A percentile compares a stretch with the other conserved stretches of the same genome.
Conservation (phyloP, 2,888 invertebrate species). For the Eugnorisma glareosa region DNA sequence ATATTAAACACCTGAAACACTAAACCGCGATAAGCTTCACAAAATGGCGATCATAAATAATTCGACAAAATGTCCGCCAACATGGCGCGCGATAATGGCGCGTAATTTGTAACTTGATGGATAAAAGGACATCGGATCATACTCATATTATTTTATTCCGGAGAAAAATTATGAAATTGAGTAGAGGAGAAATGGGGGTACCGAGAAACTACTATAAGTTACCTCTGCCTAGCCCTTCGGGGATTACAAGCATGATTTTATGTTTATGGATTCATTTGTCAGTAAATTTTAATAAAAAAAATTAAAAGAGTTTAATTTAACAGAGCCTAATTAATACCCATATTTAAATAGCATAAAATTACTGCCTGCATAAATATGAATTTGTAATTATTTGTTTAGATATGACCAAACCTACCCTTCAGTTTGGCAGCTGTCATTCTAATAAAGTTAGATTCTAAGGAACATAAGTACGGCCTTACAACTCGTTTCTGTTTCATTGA, state of each 20-base stretch:
- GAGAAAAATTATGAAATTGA: background rate
- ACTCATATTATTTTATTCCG: slow-evolving; percentile 27
- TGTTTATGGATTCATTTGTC: no score
- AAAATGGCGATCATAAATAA: slow-evolving; percentile 69
- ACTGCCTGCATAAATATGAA: no score
- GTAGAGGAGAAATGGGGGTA: background rate
- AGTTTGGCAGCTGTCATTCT: no score
- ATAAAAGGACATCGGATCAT: slow-evolving; percentile 49
- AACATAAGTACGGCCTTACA: no score
- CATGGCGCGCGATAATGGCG: slow-evolving; percentile 65
- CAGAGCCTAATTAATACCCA: no score
- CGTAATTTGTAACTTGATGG: slow-evolving; percentile 62
- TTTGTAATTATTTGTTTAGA: no score
- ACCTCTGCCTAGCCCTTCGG: background rate
- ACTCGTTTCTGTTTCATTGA: no score
- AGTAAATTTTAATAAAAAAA: no score
- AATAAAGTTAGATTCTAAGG: no score
- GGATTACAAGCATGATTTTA: background rate
- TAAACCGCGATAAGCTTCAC: slow-evolving; percentile 59
- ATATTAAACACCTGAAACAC: slow-evolving; percentile 47
- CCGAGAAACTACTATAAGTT: background rate
- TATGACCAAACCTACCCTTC: no score
- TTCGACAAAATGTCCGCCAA: slow-evolving; percentile 65
- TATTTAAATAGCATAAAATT: no score
- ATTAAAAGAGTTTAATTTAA: no score